Base-by-base conservation (phyloP, 53 echinoderm and acorn worm species). In the Actinopyga echinites region DNA sequence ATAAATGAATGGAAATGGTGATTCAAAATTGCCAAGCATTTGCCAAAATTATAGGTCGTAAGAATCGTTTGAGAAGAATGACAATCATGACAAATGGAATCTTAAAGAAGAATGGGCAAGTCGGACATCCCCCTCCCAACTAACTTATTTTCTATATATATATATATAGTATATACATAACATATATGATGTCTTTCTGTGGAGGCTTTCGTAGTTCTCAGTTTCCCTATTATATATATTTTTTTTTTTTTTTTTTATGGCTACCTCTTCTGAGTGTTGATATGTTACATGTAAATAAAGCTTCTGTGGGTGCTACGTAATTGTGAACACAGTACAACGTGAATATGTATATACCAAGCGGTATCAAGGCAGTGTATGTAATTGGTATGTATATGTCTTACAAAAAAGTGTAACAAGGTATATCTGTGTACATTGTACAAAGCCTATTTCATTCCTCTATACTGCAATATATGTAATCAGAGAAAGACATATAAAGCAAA, bases 401-500 rank as follows among this genome's bases (percentile, higher is more conserved):
- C 44, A 40, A 71, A 36, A 68, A 71, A 28, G 77, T 71, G 71
- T 71, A 40, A 71, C 71, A 71, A 71, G 71, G 77, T 77, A 77
- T 56, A 77, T 77, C 54, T 80, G 62, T 80, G 81, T 80, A 60
- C 43, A 80, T 80, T 80, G 81, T 62, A 80, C 56, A 80, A 80
- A 62, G 81, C 44, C 63, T 62, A 80, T 80, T 61, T 61, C 81
- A 59, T 62, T 61, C 63, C 63, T 62, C 63, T 80, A 80, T 80
- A 59, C 81, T 80, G 81, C 81, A 80, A 80, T 80, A 80, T 80
- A 61, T 80, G 81, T 80, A 80, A 80, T 80, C 81, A 62, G 54
- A 31, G 31, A 77, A 44, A 71, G 25, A 68, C 68, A 17, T 68
- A 68, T 68, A 68, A 68, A 68, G 68, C 68, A 55, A 77, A 54